Evolutionary conservation across 2,113 vertebrate species (phyloP).

Genomic region (Pseudorasbora parva): DNA sequence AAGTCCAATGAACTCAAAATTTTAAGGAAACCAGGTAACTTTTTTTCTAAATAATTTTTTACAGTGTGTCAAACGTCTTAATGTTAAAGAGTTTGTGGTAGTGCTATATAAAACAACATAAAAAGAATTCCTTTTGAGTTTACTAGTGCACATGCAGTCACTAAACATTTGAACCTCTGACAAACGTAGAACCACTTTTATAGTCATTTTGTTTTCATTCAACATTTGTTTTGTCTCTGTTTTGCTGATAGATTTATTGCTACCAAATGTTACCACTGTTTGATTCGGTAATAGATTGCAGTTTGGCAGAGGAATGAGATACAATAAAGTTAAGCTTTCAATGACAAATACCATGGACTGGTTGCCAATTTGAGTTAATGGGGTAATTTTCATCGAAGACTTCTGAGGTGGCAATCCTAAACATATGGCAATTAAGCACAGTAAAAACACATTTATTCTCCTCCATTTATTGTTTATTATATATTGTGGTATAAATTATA

Average conservation of each 20-base stretch:
- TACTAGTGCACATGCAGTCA: background rate
- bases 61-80: too few species aligned
- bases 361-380: conserved; percentile 43
- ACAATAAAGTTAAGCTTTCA: conserved; percentile 41
- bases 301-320: conserved; percentile 26
- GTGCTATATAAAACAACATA: background rate
- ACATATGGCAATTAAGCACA: conserved; percentile 47
- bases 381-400: conserved; percentile 41
- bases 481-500: background rate
- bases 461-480: background rate
- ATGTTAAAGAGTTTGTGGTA: background rate
- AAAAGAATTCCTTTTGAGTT: background rate
- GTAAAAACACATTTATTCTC: background rate
- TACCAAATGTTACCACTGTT: conserved; percentile 46
- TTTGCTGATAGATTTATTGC: conserved; percentile 35
- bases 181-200: background rate
- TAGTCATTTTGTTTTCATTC: conserved; percentile 5
- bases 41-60: too few species aligned
- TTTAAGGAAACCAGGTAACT: too few species aligned
- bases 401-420: conserved; percentile 55
- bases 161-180: background rate
- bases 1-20: too few species aligned
- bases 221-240: conserved; percentile 34
- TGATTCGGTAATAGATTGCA: conserved; percentile 17
- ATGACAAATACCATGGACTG: conserved; percentile 31